phyloP scores from a whole-genome alignment of 2,113 vertebrate genomes.

The Prionailurus bengalensis region DNA sequence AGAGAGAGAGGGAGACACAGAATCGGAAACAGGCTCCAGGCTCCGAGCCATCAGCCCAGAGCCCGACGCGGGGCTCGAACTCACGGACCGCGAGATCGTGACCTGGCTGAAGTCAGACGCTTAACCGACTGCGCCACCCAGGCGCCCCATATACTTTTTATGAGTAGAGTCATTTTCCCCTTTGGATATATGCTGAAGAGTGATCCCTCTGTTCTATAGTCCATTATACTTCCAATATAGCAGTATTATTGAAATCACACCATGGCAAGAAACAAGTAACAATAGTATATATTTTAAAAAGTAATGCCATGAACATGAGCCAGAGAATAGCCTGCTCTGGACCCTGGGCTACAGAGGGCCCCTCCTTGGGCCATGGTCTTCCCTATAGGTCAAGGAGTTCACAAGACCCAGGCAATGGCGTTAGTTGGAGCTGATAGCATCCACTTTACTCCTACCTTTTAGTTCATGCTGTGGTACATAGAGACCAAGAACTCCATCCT shows the following conservation, averaged over 20 bases:
- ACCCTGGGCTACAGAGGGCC: rapidly evolving
- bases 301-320: neutral
- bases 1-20: too few relatives aligned
- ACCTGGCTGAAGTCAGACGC: too few relatives aligned
- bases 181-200: neutral
- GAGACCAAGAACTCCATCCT: neutral
- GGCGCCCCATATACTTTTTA: neutral
- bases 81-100: too few relatives aligned
- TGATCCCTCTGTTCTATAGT: neutral
- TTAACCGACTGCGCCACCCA: too few relatives aligned
- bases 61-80: too few relatives aligned
- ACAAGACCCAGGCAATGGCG: neutral
- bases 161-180: neutral
- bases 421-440: neutral
- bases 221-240: neutral
- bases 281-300: neutral
- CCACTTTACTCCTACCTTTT: neutral
- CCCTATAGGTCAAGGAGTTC: neutral
- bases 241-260: neutral
- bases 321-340: neutral
- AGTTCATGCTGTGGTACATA: neutral
- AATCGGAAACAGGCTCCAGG: too few relatives aligned
- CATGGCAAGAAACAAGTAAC: neutral
- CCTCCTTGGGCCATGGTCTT: neutral
- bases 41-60: too few relatives aligned